Conservation (phyloP, 2,113 vertebrate species). For the Ceyx cyanopectus region DNA sequence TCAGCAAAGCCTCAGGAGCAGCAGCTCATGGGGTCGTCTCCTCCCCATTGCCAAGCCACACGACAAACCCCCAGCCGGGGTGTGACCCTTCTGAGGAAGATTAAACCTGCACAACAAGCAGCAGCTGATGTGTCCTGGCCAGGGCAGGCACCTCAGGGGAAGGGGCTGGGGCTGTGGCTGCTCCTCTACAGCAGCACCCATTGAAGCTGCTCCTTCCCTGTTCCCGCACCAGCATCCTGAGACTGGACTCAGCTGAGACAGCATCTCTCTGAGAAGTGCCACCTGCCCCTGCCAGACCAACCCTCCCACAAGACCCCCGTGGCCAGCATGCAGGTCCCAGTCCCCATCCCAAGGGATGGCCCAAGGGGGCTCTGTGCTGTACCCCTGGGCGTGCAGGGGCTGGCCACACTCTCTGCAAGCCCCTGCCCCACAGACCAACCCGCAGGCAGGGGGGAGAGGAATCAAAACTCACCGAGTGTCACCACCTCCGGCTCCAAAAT, state of each 20-base stretch:
- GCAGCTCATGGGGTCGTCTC: background rate
- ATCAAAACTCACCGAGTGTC: background rate
- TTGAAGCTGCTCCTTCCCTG: background rate
- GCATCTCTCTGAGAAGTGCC: background rate
- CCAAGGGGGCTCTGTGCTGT: background rate
- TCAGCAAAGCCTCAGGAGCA: accelerated
- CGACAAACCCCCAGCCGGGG: accelerated
- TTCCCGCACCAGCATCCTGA: background rate
- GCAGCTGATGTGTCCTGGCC: too few species aligned
- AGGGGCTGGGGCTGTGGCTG: accelerated
- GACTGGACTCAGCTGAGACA: background rate
- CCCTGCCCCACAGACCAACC: background rate
- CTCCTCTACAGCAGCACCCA: accelerated
- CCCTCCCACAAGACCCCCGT: background rate
- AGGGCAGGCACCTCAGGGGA: background rate
- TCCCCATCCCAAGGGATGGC: background rate
- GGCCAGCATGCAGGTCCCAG: background rate
- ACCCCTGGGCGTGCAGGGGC: accelerated
- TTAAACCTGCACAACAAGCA: background rate
- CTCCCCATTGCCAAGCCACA: background rate
- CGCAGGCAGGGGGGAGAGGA: accelerated
- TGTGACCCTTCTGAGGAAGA: too few species aligned
- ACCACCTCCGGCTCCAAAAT: background rate
- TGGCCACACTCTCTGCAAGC: accelerated
- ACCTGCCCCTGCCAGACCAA: background rate